Evolutionary conservation across 2,888 invertebrate genomes (phyloP), one percentile per base, ranked within the genome.

Genomic region (Caenorhabditis sp.): DNA sequence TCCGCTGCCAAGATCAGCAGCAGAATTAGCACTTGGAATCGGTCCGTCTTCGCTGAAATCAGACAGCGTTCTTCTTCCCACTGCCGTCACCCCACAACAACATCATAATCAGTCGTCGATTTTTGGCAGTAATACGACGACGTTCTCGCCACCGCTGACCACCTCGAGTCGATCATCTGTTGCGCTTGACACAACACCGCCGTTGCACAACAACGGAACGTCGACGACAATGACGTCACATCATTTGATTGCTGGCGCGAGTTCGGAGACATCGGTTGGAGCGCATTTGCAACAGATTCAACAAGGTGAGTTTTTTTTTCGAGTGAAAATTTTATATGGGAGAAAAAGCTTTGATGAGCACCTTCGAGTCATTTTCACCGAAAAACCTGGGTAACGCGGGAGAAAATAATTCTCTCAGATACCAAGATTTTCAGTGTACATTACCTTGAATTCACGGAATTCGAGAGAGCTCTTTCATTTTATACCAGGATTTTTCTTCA

Each of bases 131-230:
- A 31, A 31, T 10, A 26, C 71, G 12, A 72, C 75, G 23, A 63
- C 67, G 8, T 77, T 76, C 64, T 79, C 79, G 27, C 76, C 80
- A 5, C 76, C 82, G 0, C 57, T 81, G 52, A 78, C 75, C 23
- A 66, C 76, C 17, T 76, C 81, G 12, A 76, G 72, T 38, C 62
- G 75, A 23, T 79, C 79, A 1, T 76, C 77, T 0, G 77, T 75
- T 0, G 81, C 71, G 1, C 64, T 70, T 52, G 75, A 78, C 23
- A 59, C 71, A 14, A 76, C 79, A n/a, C 79, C 79, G 21, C 77
- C 79, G 0, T 43, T 80, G 23, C 17, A 58, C 21, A 36, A 20
- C 14, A 27, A 50, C 59, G 20, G 50, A 21, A 17, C 50, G 20
- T 50, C 50, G 50, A 4, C n/a, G 50, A 8, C 53, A 21, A 56